Evolutionary conservation across 2,888 invertebrate species (phyloP).

Genomic region (Peribatodes rhomboidaria): DNA sequence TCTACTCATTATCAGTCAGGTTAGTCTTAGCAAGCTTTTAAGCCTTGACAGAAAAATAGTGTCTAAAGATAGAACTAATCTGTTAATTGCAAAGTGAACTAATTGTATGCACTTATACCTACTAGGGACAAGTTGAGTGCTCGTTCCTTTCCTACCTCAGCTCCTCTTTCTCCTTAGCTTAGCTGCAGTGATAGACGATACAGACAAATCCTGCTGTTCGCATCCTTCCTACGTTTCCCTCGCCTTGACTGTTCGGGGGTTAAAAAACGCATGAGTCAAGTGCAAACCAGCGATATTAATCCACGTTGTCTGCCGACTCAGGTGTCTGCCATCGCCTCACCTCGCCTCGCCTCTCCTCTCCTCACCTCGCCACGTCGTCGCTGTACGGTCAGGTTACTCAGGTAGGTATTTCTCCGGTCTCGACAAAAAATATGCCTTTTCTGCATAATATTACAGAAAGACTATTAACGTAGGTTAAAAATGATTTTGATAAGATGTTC

Average conservation of each 20-base stretch:
- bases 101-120: too few relatives aligned
- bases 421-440: background rate
- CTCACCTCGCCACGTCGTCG: too few relatives aligned
- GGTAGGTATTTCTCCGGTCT: background rate
- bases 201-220: background rate
- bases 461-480: background rate
- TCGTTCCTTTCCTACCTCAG: too few relatives aligned
- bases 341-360: background rate
- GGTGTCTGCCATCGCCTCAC: constrained; percentile 45
- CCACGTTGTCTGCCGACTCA: constrained; percentile 52
- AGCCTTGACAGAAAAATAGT: too few relatives aligned
- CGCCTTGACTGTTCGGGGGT: constrained; percentile 36
- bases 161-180: background rate
- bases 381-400: background rate
- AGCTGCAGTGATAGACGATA: background rate
- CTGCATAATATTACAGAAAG: background rate
- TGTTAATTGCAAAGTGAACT: too few relatives aligned
- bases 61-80: too few relatives aligned
- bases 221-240: background rate
- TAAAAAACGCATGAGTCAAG: constrained; percentile 51
- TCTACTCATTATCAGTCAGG: too few relatives aligned
- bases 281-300: constrained; percentile 45
- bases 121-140: too few relatives aligned
- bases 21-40: too few relatives aligned
- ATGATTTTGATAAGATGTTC: background rate